Evolutionary conservation across 2,113 vertebrate species (phyloP), one percentile per base, ranked within the genome.

Genomic region (Tringa solitaria): DNA sequence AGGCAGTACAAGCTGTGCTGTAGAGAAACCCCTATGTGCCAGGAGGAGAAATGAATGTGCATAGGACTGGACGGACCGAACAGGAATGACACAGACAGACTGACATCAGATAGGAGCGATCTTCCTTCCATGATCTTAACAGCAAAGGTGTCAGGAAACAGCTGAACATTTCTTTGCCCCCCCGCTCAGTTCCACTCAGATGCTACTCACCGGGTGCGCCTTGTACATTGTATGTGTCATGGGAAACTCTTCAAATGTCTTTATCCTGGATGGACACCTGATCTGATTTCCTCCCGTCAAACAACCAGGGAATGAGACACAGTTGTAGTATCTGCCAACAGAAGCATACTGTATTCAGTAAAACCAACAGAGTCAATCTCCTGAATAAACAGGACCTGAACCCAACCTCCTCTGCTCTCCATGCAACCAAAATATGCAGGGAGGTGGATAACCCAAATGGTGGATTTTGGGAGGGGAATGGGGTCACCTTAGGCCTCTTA

Each of bases 211-310:
- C 84, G 98, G 98, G 41, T 98, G 98, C 87, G 98, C 90, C 97
- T 99, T 99, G 90, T 98, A 98, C 68, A 97, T 97, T 16, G 98
- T 98, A 48, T 98, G 98, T 97, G 98, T 99, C 97, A 99, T 98
- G 73, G 99, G 98, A 84, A 99, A 98, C 96, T 99, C 99, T 72
- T 99, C 99, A 94, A 99, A 99, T 0, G 99, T 99, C 98, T 99
- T 99, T 97, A 99, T 99, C 93, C 98, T 96, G 98, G 98, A 97
- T 96, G 99, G 91, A 85, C 98, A 98, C 14, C 96, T 96, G 87
- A 98, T 99, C 54, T 99, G 98, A 39, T 98, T 97, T 72, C 98
- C 98, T 84, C 98, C 97, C 77, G 98, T 98, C 95, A 99, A 97
- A 80, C 98, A 99, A 41, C 99, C 99, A 19, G 98, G 97, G 96